phyloP scores from a whole-genome alignment of 35 echinoderm and acorn worm genomes.

The Strongylocentrotus purpuratus region DNA sequence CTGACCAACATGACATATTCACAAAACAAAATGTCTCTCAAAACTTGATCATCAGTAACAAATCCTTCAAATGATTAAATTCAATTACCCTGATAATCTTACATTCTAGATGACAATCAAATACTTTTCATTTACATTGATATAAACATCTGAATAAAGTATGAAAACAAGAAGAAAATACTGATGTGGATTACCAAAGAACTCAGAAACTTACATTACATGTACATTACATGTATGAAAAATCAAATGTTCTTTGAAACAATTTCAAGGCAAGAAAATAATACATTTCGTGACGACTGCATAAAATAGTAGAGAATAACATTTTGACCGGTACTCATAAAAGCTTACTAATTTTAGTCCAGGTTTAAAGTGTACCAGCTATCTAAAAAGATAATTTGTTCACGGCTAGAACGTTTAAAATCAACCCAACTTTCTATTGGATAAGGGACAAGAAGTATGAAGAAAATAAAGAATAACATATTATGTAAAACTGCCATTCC shows the following conservation, averaged over 20 bases:
- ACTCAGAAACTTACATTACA: neutral
- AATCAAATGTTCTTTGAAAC: neutral
- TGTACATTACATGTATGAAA: neutral
- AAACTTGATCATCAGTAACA: neutral
- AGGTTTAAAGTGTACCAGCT: no score
- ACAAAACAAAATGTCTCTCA: neutral
- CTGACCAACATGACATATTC: neutral
- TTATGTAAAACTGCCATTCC: no score
- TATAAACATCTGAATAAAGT: neutral
- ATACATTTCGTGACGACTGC: neutral
- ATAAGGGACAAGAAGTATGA: no score
- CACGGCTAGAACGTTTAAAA: no score
- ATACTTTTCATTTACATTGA: neutral
- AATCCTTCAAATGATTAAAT: neutral
- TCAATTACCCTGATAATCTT: neutral
- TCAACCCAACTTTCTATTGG: no score
- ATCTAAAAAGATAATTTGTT: no score
- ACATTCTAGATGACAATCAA: neutral
- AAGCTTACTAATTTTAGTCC: no score
- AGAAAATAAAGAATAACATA: no score
- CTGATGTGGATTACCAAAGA: neutral
- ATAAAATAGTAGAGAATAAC: neutral
- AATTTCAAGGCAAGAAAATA: neutral
- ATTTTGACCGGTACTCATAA: neutral
- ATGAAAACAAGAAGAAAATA: neutral